Base-by-base conservation (phyloP, 2,113 vertebrate species). In the Neolamprologus falcicula region DNA sequence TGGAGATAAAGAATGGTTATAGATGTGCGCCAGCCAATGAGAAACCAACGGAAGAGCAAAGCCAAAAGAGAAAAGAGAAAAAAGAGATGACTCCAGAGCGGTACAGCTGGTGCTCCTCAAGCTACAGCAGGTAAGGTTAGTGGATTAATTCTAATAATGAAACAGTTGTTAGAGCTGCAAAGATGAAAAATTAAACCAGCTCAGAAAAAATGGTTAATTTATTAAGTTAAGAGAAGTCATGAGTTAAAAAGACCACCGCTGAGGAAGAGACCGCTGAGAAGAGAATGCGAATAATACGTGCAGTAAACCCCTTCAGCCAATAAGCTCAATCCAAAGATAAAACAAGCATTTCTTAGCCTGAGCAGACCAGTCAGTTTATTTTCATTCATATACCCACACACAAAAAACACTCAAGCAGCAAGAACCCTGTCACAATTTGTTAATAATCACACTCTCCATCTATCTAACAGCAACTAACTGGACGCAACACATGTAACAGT, bases 101-200 rank as follows among this genome's bases (percentile, higher is more conserved):
- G 24, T 6, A 16, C 28, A 86, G 88, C 86, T 52, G 83, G 90
- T 87, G 89, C 47, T 90, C 89, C 26, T 52, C 59, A 53, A 82
- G 68, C 79, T 79, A 63, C 86, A 73, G 90, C 5, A 73, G 83
- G 82, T 40, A 21, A 81, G 83, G 94, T 96, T 95, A 96, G 92
- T 94, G 79, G 83, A 83, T 90, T 92, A 88, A 89, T 84, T 73
- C 19, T n/a, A 83, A 73, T 3, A 80, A 88, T 89, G 73, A 93
- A 42, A 87, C 53, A 28, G 45, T 45, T 5, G 42, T 88, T 52
- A 86, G 54, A 86, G 93, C 90, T 94, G 92, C 79, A 93, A 85
- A 89, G 80, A 84, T 92, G 88, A 83, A 92, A 90, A 83, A 53
- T 31, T 6, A 73, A 5, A 88, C 80, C 13, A 82, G 82, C 26